A percentile compares a stretch with the other conserved stretches of the same genome.
Conservation (phyloP, 2,797 vertebrate genomes). For the Margarornis squamiger region DNA sequence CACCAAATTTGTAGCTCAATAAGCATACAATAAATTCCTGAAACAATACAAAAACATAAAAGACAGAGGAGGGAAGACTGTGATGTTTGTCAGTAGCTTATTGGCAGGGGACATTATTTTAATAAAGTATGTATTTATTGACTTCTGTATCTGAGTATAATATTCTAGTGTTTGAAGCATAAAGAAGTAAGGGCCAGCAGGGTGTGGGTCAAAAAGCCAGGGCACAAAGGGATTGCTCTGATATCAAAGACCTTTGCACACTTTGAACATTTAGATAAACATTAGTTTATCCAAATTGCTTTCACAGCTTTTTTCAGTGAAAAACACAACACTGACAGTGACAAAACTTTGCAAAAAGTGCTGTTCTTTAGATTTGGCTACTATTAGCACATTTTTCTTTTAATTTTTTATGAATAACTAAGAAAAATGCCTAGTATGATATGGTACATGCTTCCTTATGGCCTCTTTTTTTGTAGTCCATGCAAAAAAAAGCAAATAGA, state of each 20-base stretch:
- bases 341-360: neutral
- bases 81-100: neutral
- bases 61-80: neutral
- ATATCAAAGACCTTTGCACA: slow-evolving; percentile 23
- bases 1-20: neutral
- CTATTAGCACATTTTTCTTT: neutral
- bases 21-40: neutral
- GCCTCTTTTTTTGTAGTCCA: neutral
- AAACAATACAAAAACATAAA: neutral
- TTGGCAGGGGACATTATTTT: neutral
- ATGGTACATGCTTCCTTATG: neutral
- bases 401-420: neutral
- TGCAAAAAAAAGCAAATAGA: neutral
- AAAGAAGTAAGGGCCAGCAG: neutral
- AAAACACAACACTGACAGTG: neutral
- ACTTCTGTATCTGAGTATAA: neutral
- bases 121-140: neutral
- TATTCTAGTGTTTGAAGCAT: neutral
- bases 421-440: neutral
- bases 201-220: neutral
- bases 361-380: neutral
- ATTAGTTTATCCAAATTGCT: neutral
- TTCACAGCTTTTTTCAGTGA: neutral
- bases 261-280: slow-evolving; percentile 44
- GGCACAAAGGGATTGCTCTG: neutral